Base-by-base conservation (phyloP, 2,113 vertebrate genomes). In the Peromyscus leucopus region DNA sequence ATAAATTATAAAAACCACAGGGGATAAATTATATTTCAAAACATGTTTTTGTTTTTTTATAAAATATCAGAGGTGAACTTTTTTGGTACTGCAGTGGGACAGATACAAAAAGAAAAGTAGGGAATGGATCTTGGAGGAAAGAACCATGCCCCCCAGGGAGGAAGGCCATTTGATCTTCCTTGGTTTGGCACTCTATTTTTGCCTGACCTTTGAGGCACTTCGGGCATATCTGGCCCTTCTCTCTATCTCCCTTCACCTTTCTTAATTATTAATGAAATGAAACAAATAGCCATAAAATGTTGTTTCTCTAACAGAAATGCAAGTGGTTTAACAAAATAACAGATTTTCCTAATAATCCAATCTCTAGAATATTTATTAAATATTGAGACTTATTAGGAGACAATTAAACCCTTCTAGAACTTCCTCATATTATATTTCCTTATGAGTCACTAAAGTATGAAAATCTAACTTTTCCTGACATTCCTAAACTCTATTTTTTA, bases 241-340 rank as follows among this genome's bases (percentile, higher is more conserved):
- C 46, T 91, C 39, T 67, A 3, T 57, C 12, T 91, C 22, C 33
- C 7, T 15, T 93, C n/a, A 78, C 24, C 15, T 57, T 95, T 94
- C 10, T 39, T 36, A 92, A 92, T 85, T 95, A 97, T 90, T 90
- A 95, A 97, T 76, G 51, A 96, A 96, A 86, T 76, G 83, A 55
- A 95, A 93, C 85, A 6, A 86, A n/a, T n/a, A 84, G 36, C 26
- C 24, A 92, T 46, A 80, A 93, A 90, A 95, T 89, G 31, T 3
- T 90, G 5, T 57, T 95, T 83, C 22, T 67, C 22, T 48, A 89
- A 55, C 3, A 24, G 7, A 90, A 92, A 2, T 61, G 80, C 76
- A 61, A 90, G 65, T 72, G 12, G 17, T 46, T 67, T 84, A 86
- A 61, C 17, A 91, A 88, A 91, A 19, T 33, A 76, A 61, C 24